Evolutionary conservation across 2,888 invertebrate genomes (phyloP).

Genomic region (Apodemia hepburni): DNA sequence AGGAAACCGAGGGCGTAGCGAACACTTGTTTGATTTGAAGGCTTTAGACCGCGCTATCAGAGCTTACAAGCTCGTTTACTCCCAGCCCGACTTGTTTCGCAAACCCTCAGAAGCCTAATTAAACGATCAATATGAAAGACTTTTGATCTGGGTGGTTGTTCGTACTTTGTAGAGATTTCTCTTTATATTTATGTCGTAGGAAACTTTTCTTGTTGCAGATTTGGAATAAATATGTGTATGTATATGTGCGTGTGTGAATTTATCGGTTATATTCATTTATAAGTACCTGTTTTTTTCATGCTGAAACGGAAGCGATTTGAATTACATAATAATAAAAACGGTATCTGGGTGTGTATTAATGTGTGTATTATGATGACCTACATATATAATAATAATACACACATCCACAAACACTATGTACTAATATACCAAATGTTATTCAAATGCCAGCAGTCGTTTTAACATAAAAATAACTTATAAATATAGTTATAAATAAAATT

Average conservation of each 20-base stretch:
- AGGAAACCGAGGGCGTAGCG: slow-evolving; percentile 25
- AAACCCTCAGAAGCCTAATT: slow-evolving; percentile 11
- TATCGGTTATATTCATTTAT: too few species aligned
- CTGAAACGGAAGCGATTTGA: too few species aligned
- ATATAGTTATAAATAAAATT: too few species aligned
- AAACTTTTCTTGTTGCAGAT: neutral
- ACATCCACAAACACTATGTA: too few species aligned
- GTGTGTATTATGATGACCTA: too few species aligned
- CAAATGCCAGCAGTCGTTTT: too few species aligned
- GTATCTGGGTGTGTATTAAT: too few species aligned
- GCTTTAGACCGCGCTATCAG: slow-evolving; percentile 32
- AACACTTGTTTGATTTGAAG: slow-evolving; percentile 58
- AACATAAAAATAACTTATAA: too few species aligned
- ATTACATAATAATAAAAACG: too few species aligned
- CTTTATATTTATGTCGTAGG: slow-evolving; percentile 2
- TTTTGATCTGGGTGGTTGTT: slow-evolving; percentile 7
- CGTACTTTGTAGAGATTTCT: slow-evolving; percentile 10
- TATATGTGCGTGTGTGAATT: neutral
- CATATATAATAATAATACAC: too few species aligned
- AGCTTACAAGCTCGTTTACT: slow-evolving; percentile 43
- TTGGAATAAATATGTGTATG: neutral
- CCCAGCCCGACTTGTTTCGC: slow-evolving; percentile 39
- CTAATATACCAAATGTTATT: too few species aligned
- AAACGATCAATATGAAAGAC: slow-evolving; percentile 6
- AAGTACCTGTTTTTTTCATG: too few species aligned